Conservation (phyloP, 2,797 vertebrate genomes). For the Kryptolebias ocellatus region DNA sequence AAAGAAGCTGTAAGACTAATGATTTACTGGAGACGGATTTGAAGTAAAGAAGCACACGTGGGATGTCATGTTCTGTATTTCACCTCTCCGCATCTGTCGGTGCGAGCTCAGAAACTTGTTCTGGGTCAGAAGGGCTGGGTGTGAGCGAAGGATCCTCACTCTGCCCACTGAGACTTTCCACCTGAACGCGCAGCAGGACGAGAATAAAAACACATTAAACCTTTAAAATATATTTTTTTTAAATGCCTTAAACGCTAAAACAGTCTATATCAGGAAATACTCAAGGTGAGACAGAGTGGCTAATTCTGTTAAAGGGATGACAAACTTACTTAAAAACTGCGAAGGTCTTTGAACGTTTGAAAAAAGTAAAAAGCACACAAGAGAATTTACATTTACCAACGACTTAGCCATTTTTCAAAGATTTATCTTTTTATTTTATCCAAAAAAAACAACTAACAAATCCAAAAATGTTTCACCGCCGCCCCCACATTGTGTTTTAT, state of each 20-base stretch:
- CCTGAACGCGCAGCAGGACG: slow-evolving; percentile 21
- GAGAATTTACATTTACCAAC: neutral
- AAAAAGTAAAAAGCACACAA: neutral
- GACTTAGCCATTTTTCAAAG: neutral
- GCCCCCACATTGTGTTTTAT: neutral
- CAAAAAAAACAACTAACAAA: neutral
- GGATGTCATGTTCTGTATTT: neutral
- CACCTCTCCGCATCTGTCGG: slow-evolving; percentile 67
- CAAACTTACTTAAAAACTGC: slow-evolving; percentile 3
- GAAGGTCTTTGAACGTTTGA: neutral
- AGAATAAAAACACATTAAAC: neutral
- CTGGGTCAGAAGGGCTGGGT: slow-evolving; percentile 61
- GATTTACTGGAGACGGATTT: neutral
- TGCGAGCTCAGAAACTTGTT: slow-evolving; percentile 46
- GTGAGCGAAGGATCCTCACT: slow-evolving; percentile 76
- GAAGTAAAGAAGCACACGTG: neutral
- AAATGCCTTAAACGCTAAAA: slow-evolving; percentile 5
- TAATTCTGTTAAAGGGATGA: slow-evolving; percentile 56
- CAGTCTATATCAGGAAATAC: slow-evolving; percentile 14
- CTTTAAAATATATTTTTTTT: slow-evolving; percentile 2
- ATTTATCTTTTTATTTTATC: neutral
- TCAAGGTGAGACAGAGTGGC: slow-evolving; percentile 23
- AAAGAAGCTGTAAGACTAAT: neutral
- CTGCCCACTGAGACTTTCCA: slow-evolving; percentile 77
- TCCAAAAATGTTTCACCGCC: neutral